Percentiles rank a stretch among this genome's conserved stretches.
These are phyloP conservation scores for Platichthys stellatus DNA, from an alignment of 2,113 vertebrate species.

Conservation along the genomic window DNA sequence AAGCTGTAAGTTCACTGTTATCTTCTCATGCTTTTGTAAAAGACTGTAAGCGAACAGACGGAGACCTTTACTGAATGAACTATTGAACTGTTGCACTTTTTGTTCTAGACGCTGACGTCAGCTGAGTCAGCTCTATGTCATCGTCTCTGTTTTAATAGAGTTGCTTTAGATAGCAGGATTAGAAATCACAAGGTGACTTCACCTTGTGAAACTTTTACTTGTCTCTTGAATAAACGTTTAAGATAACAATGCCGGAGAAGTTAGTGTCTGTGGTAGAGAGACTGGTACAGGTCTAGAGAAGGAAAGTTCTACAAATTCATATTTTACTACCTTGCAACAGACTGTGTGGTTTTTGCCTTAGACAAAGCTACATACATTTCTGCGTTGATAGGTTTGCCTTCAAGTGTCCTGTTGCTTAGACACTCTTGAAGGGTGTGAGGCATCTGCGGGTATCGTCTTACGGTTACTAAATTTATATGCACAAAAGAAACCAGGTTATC, in stretches of 20 bases:
- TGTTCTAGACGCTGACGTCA: no score
- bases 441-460: conserved; percentile 4
- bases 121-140: no score
- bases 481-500: conserved; percentile 20
- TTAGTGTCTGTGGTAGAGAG: not conserved
- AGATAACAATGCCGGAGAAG: not conserved
- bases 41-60: no score
- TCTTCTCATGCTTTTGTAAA: no score
- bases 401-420: not conserved
- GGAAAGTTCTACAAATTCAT: not conserved
- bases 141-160: no score
- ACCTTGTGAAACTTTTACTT: not conserved
- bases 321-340: not conserved
- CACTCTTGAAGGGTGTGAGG: no score
- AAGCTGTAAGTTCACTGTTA: no score
- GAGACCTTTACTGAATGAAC: no score
- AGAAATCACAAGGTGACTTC: conserved; percentile 7
- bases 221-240: not conserved
- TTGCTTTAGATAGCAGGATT: no score
- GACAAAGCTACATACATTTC: not conserved
- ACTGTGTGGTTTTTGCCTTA: not conserved
- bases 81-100: no score
- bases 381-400: conserved; percentile 14
- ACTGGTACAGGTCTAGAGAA: not conserved
- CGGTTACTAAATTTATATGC: conserved; percentile 18